phyloP scores from a whole-genome alignment of 1,140 invertebrate species.

The Tenebrio molitor region DNA sequence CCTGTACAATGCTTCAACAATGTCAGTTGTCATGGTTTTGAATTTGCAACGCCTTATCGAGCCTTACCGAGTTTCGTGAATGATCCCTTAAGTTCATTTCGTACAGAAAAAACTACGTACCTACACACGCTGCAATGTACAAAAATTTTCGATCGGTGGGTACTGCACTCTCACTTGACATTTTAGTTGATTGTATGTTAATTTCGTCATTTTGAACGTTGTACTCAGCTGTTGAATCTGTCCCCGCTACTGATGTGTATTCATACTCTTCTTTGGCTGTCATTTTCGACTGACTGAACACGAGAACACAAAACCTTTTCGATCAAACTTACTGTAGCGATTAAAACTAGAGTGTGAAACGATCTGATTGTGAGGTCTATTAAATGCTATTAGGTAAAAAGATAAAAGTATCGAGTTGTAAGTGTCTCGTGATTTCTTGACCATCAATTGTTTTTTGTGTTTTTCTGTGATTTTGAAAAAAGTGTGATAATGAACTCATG shows the following conservation, averaged over 20 bases:
- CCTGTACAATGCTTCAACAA: too few species aligned
- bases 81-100: background rate
- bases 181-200: conserved; percentile 16
- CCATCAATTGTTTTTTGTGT: background rate
- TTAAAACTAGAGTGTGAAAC: background rate
- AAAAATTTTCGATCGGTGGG: conserved; percentile 50
- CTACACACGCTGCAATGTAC: conserved; percentile 56
- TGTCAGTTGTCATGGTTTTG: too few species aligned
- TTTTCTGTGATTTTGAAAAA: background rate
- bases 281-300: background rate
- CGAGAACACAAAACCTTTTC: background rate
- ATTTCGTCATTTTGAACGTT: conserved; percentile 23
- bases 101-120: conserved; percentile 38
- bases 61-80: too few species aligned
- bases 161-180: conserved; percentile 16
- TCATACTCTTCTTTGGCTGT: conserved; percentile 32
- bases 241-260: conserved; percentile 45
- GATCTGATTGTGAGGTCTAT: background rate
- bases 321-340: background rate
- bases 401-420: background rate
- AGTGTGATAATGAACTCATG: background rate
- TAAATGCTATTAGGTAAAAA: conserved; percentile 1
- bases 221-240: conserved; percentile 6
- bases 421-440: background rate
- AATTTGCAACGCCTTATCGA: too few species aligned